These are phyloP conservation scores for Geothlypis trichas DNA, from an alignment of 2,113 vertebrate species.

Conservation along the genomic window DNA sequence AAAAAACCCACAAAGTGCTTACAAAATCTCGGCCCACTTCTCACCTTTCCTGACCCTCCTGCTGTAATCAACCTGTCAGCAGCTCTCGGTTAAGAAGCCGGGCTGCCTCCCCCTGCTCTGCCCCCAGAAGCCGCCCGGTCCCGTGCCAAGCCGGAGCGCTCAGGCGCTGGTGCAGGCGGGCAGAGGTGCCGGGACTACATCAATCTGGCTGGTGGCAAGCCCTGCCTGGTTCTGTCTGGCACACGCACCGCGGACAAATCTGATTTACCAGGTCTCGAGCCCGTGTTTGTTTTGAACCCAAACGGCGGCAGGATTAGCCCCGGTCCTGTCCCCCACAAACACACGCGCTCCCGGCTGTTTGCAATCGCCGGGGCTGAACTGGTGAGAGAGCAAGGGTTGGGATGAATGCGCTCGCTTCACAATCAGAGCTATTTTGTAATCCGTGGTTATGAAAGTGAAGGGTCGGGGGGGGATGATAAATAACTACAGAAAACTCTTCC, in stretches of 20 bases:
- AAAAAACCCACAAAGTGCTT: slow-evolving; percentile 24
- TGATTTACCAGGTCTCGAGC: slow-evolving; percentile 13
- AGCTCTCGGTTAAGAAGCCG: neutral
- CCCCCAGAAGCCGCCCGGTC: neutral
- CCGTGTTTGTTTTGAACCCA: slow-evolving; percentile 53
- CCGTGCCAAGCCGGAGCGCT: slow-evolving; percentile 24
- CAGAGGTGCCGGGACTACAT: neutral
- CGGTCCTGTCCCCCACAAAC: neutral
- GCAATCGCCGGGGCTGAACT: neutral
- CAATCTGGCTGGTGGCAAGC: slow-evolving; percentile 38
- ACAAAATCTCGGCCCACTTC: slow-evolving; percentile 33
- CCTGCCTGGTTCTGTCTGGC: slow-evolving; percentile 61
- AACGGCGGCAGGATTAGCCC: slow-evolving; percentile 36
- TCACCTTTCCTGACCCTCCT: slow-evolving; percentile 34
- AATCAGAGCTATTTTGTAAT: slow-evolving; percentile 61
- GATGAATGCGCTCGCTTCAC: slow-evolving; percentile 6
- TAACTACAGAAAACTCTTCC: slow-evolving; percentile 66
- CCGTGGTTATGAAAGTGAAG: slow-evolving; percentile 61
- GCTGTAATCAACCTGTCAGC: slow-evolving; percentile 39
- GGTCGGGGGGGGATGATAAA: neutral
- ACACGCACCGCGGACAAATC: slow-evolving; percentile 7
- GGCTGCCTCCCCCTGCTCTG: neutral
- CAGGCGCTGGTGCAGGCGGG: neutral
- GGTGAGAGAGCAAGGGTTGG: slow-evolving; percentile 27
- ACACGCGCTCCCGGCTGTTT: neutral